These are phyloP conservation scores for Poeciliopsis turneri DNA, from an alignment of 2,797 vertebrate genomes.

Conservation along the genomic window DNA sequence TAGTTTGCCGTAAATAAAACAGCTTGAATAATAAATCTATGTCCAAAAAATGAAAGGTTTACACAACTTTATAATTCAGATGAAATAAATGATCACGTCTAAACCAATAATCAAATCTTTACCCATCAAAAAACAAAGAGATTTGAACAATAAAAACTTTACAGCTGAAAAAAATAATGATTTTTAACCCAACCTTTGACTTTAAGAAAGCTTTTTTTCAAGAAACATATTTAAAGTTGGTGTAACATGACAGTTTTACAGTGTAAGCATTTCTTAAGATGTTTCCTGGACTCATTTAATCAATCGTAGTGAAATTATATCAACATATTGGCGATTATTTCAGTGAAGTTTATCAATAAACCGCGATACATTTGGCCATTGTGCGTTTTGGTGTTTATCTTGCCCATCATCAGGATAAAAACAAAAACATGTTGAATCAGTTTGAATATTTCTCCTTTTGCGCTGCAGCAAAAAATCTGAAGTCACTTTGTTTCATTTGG, in stretches of 20 bases:
- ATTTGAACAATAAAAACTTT: background rate
- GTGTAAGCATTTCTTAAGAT: background rate
- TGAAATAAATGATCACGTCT: too few relatives aligned
- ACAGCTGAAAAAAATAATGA: background rate
- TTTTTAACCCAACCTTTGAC: background rate
- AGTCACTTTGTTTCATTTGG: slow-evolving; percentile 8
- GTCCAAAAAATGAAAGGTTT: too few relatives aligned
- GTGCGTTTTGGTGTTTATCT: background rate
- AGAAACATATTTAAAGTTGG: background rate
- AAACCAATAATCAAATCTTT: too few relatives aligned
- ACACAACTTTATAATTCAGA: too few relatives aligned
- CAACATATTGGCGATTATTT: background rate
- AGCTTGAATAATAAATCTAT: too few relatives aligned
- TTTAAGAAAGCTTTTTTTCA: background rate
- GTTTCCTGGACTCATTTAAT: background rate
- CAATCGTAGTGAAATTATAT: background rate
- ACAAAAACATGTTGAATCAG: background rate
- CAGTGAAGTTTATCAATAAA: background rate
- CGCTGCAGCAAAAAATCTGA: background rate
- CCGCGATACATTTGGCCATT: background rate
- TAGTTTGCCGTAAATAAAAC: too few relatives aligned
- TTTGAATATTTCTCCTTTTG: background rate
- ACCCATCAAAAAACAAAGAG: background rate
- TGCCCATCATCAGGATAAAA: background rate
- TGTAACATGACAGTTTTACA: background rate